Conservation (phyloP, 2,113 vertebrate species). For the Heterotis niloticus region DNA sequence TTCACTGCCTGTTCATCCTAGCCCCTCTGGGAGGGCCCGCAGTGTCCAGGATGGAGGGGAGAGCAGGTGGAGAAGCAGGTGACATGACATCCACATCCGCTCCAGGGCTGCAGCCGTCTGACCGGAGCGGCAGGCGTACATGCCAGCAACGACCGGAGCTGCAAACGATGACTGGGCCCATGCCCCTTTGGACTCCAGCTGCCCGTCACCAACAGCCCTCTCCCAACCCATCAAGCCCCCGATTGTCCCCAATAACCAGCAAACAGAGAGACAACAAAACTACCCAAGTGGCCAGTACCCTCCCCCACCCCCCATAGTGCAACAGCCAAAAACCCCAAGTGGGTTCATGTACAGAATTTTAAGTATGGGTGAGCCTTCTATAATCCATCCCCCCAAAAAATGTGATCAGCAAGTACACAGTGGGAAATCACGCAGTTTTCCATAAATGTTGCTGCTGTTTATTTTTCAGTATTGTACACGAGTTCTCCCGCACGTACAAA, state of each 20-base stretch:
- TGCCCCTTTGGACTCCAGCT: conserved; percentile 9
- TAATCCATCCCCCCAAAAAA: too few relatives aligned
- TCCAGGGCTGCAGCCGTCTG: conserved; percentile 28
- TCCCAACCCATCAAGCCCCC: background rate
- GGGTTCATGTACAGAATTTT: background rate
- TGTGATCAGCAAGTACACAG: too few relatives aligned
- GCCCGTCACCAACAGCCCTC: background rate
- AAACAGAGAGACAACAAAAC: background rate
- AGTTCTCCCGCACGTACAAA: too few relatives aligned
- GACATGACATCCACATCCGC: background rate
- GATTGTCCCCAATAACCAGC: background rate
- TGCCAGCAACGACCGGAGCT: too few relatives aligned
- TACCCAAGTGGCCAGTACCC: background rate
- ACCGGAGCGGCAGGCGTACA: conserved; percentile 15
- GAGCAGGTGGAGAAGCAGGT: conserved; percentile 13
- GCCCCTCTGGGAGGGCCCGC: background rate
- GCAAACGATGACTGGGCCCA: background rate
- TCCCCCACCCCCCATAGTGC: background rate
- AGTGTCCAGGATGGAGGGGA: background rate
- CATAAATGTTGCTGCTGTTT: too few relatives aligned
- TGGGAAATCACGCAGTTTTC: too few relatives aligned
- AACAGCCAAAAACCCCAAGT: background rate
- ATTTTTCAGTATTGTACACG: too few relatives aligned
- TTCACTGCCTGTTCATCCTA: background rate
- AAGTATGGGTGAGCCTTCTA: background rate